A percentile compares a stretch with the other conserved stretches of the same genome.
phyloP scores from a whole-genome alignment of 2,888 invertebrate species.

The Acrobasis repandana region DNA sequence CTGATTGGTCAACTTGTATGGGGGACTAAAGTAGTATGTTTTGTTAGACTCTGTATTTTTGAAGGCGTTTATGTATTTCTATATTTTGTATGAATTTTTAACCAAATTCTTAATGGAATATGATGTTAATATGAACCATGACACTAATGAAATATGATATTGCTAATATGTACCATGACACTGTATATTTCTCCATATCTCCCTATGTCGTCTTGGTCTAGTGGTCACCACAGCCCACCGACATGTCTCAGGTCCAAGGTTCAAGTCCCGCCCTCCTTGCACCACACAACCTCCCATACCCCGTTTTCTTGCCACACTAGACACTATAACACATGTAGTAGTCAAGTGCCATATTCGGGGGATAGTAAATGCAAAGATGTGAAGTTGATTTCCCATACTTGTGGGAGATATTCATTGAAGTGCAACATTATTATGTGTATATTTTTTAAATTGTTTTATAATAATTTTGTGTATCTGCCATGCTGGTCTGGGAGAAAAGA shows the following conservation, averaged over 20 bases:
- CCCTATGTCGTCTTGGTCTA: constrained; percentile 33
- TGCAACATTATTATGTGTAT: constrained; percentile 55
- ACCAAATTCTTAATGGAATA: no score
- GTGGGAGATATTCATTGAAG: constrained; percentile 58
- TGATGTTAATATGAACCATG: not conserved
- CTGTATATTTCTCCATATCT: constrained; percentile 24
- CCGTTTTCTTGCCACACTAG: constrained; percentile 79
- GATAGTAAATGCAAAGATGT: constrained; percentile 57
- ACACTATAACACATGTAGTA: constrained; percentile 67
- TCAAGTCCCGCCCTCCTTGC: constrained; percentile 48
- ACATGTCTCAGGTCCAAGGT: constrained; percentile 42
- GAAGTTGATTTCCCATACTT: constrained; percentile 59
- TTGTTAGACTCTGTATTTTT: no score
- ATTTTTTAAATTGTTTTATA: no score
- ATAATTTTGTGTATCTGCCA: no score
- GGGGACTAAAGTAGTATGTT: no score
- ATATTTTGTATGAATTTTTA: no score
- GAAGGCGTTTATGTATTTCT: no score
- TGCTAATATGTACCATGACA: not conserved
- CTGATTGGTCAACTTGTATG: no score
- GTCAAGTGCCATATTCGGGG: constrained; percentile 73
- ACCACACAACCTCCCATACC: constrained; percentile 37
- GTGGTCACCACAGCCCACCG: constrained; percentile 28
- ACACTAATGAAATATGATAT: not conserved
- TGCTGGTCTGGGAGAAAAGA: no score